Base-by-base conservation (phyloP, 2,113 vertebrate genomes). In the Menidia beryllina region DNA sequence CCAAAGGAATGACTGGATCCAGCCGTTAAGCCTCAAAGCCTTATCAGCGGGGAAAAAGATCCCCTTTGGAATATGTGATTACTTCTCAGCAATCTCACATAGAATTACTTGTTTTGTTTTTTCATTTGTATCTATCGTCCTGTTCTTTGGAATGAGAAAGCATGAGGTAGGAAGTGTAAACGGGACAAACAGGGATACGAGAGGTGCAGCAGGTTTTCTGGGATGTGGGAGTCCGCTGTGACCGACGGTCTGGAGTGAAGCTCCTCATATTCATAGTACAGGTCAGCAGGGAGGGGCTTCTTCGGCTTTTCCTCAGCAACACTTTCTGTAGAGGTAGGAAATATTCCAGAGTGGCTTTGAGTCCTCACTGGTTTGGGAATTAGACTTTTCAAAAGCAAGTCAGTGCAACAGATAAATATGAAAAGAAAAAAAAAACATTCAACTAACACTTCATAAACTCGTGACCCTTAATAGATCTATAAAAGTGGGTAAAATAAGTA, bases 1-100 rank as follows among this genome's bases (percentile, higher is more conserved):
- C 97, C 96, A 81, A 98, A 98, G 11, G 95, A 98, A 91, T 98
- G 91, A 69, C 97, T 98, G 75, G 10, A n/a, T 6, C 26, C 7
- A 23, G 0, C 3, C 10, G 55, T 85, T 54, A 83, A 87, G 85
- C 90, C 47, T 14, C n/a, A 15, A 41, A 0, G 47, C 59, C 50
- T 73, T 2, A 60, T 19, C 25, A n/a, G 41, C 2, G 23, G 4
- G 14, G 24, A 2, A 3, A 8, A 24, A 1, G 41, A 45, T 45
- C n/a, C 4, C 17, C 41, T 45, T 45, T 11, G n/a, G 17, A 45
- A 19, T 19, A 45, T 19, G 6, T 6, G 5, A 45, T 45, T 45
- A 45, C 19, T 17, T 13, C 7, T 39, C 38, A 17, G 19, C 19
- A 41, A 41, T 41, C 12, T 14, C 19, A 15, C 30, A 34, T 34